phyloP scores from a whole-genome alignment of 2,888 invertebrate genomes.

The Caenorhabditis sulstoni region DNA sequence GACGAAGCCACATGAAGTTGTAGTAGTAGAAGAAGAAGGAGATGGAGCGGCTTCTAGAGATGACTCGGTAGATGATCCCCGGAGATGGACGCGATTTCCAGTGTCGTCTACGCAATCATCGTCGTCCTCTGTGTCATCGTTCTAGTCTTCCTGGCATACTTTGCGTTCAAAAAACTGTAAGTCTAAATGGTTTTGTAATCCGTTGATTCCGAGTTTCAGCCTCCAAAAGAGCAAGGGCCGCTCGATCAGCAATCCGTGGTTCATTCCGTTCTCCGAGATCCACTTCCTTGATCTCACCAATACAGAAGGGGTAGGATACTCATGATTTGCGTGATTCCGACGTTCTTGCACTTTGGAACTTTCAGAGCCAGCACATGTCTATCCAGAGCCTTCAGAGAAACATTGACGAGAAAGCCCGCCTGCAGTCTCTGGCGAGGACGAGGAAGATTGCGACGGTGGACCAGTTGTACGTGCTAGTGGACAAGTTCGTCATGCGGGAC shows the following conservation, averaged over 20 bases:
- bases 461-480: constrained; percentile 70
- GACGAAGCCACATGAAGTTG: neutral
- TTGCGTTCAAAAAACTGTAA: constrained; percentile 69
- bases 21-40: neutral
- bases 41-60: constrained; percentile 13
- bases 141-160: constrained; percentile 63
- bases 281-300: constrained; percentile 68
- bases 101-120: constrained; percentile 61
- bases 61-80: too few relatives aligned
- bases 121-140: constrained; percentile 65
- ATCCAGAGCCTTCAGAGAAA: constrained; percentile 71
- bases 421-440: constrained; percentile 23
- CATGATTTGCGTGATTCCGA: neutral
- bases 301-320: constrained; percentile 47
- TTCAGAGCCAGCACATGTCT: constrained; percentile 72
- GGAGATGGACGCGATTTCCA: constrained; percentile 19
- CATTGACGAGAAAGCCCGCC: constrained; percentile 51
- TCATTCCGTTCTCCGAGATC: constrained; percentile 65
- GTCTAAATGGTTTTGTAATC: constrained; percentile 10
- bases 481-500: constrained; percentile 71
- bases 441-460: constrained; percentile 72
- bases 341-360: neutral
- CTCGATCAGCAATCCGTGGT: constrained; percentile 75
- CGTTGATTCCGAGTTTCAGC: neutral
- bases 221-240: constrained; percentile 54